Evolutionary conservation across 1,140 invertebrate species (phyloP).

Genomic region (Drosophila cardini): DNA sequence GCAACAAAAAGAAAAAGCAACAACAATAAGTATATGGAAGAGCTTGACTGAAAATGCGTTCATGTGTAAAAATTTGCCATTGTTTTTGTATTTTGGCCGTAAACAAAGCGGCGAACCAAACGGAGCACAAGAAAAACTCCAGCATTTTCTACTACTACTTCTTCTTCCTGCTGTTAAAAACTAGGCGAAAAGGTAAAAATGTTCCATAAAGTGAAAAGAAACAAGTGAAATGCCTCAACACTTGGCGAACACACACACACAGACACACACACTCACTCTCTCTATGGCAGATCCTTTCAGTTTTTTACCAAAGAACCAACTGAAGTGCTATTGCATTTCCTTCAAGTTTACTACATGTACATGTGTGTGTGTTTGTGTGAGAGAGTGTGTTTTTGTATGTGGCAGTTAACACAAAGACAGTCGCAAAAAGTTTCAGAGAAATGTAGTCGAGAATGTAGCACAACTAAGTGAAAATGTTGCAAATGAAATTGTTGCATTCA

Average conservation of each 20-base stretch:
- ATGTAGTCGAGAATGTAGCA: slow-evolving; percentile 16
- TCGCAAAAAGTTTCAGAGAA: slow-evolving; percentile 52
- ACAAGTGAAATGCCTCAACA: slow-evolving; percentile 47
- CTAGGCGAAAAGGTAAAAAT: slow-evolving; percentile 62
- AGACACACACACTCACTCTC: slow-evolving; percentile 6
- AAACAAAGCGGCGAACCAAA: slow-evolving; percentile 70
- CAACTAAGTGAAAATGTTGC: slow-evolving; percentile 21
- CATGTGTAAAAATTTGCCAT: slow-evolving; percentile 77
- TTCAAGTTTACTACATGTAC: slow-evolving; percentile 44
- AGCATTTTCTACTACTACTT: slow-evolving; percentile 21
- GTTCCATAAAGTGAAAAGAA: slow-evolving; percentile 48
- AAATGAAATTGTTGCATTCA: neutral
- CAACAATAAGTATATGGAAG: slow-evolving; percentile 23
- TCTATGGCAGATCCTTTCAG: slow-evolving; percentile 49
- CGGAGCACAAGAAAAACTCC: slow-evolving; percentile 36
- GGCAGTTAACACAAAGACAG: slow-evolving; percentile 35
- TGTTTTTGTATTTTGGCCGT: slow-evolving; percentile 75
- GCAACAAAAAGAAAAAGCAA: slow-evolving; percentile 28
- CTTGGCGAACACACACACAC: slow-evolving; percentile 31
- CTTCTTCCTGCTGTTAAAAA: slow-evolving; percentile 45
- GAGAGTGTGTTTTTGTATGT: neutral
- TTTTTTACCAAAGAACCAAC: slow-evolving; percentile 13
- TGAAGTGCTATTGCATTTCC: slow-evolving; percentile 73
- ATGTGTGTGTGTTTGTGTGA: neutral
- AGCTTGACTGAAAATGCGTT: slow-evolving; percentile 67